These are phyloP conservation scores for Heliocidaris erythrogramma DNA, from an alignment of 35 echinoderm and acorn worm species.

Conservation along the genomic window DNA sequence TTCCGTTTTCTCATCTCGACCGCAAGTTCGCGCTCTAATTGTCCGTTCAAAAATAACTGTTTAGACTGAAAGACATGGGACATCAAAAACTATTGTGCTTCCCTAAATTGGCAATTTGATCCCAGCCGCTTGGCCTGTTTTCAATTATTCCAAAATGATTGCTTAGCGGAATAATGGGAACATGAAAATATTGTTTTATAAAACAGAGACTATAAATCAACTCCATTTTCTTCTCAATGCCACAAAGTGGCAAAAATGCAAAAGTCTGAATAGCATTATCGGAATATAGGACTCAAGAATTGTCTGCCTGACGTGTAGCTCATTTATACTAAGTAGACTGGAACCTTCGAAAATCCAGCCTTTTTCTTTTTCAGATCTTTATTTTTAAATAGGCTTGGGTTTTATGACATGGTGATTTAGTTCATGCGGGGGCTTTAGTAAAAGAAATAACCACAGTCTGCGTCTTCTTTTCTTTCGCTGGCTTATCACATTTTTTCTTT, in stretches of 20 bases:
- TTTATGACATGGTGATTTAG: background rate
- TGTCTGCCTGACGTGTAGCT: background rate
- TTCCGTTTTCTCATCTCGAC: background rate
- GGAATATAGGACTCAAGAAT: background rate
- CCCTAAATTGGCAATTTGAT: background rate
- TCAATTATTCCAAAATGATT: slow-evolving; percentile 24
- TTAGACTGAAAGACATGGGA: slow-evolving; percentile 18
- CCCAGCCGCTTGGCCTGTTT: background rate
- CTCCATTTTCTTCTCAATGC: background rate
- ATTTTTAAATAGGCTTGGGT: background rate
- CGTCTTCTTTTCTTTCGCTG: background rate
- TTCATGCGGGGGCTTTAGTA: background rate
- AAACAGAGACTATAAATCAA: slow-evolving; percentile 20
- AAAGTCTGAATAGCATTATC: background rate
- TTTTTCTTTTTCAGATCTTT: background rate
- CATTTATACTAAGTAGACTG: background rate
- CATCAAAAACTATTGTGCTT: background rate
- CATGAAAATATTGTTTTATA: slow-evolving; percentile 46
- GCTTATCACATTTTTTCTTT: too few species aligned
- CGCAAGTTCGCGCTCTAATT: slow-evolving; percentile 37
- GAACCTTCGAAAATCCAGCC: background rate
- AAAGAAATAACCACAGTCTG: background rate
- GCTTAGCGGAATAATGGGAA: slow-evolving; percentile 23
- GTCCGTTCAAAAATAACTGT: slow-evolving; percentile 25
- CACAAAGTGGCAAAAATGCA: background rate